Conservation (phyloP, 2,888 invertebrate genomes). For the Aphidoletes aphidimyza region DNA sequence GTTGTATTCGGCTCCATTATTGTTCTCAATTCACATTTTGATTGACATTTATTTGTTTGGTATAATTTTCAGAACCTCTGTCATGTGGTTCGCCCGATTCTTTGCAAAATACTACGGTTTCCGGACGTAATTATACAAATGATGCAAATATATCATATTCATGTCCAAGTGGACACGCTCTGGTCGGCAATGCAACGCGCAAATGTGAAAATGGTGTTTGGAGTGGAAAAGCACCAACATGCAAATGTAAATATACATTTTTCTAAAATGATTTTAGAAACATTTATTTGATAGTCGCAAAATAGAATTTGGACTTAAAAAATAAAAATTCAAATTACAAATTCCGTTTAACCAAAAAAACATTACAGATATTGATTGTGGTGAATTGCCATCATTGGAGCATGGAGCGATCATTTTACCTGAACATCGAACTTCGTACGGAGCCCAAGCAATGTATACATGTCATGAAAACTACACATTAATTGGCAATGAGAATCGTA, state of each 20-base stretch:
- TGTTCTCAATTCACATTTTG: constrained; percentile 7
- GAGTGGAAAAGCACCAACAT: constrained; percentile 83
- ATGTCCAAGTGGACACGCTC: constrained; percentile 85
- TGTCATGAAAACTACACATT: constrained; percentile 89
- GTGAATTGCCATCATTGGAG: constrained; percentile 73
- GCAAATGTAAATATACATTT: constrained; percentile 78
- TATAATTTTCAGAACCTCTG: constrained; percentile 76
- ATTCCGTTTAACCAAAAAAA: too few species aligned
- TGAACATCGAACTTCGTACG: constrained; percentile 80
- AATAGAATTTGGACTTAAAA: too few species aligned
- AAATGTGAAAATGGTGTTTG: constrained; percentile 85
- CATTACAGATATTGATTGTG: constrained; percentile 86
- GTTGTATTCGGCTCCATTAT: too few species aligned
- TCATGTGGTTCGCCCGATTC: constrained; percentile 91
- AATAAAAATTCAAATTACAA: too few species aligned
- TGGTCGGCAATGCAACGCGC: constrained; percentile 76
- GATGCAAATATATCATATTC: constrained; percentile 78
- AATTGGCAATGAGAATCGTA: constrained; percentile 77
- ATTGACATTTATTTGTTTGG: constrained; percentile 58
- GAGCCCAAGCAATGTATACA: constrained; percentile 78
- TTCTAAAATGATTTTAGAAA: neutral
- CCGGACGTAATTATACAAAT: constrained; percentile 75
- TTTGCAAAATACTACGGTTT: constrained; percentile 82
- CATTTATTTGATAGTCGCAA: neutral
- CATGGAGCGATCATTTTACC: constrained; percentile 77